These are phyloP conservation scores for Agrochola litura DNA, from an alignment of 2,888 invertebrate species.

Conservation along the genomic window DNA sequence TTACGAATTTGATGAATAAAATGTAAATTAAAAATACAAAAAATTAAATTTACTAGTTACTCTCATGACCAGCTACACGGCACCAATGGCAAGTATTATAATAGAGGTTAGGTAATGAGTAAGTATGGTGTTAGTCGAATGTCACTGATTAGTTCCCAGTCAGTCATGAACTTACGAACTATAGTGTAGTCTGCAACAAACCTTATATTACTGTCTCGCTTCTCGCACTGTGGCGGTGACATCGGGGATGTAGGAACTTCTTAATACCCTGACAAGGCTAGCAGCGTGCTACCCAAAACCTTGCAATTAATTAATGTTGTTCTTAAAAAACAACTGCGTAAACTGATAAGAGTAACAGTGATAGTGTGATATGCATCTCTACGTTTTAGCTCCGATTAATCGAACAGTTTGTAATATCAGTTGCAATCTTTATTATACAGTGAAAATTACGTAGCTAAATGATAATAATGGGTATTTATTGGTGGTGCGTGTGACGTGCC, in stretches of 20 bases:
- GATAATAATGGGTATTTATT: constrained; percentile 64
- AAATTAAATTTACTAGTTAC: neutral
- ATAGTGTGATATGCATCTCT: constrained; percentile 17
- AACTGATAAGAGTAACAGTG: constrained; percentile 19
- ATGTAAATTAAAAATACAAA: neutral
- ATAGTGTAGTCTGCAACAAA: constrained; percentile 6
- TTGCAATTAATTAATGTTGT: constrained; percentile 18
- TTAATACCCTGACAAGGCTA: constrained; percentile 22
- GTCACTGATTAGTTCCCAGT: constrained; percentile 16
- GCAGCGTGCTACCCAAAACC: neutral
- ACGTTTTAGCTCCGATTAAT: constrained; percentile 18
- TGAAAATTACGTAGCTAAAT: constrained; percentile 57
- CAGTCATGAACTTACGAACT: constrained; percentile 18
- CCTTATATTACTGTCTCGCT: neutral
- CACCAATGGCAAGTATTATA: neutral
- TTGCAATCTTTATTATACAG: constrained; percentile 55
- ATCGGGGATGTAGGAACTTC: neutral
- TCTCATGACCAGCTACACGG: neutral
- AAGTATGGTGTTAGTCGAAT: constrained; percentile 7
- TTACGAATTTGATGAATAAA: neutral
- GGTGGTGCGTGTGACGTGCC: constrained; percentile 72
- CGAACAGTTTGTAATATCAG: constrained; percentile 44
- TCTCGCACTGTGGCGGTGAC: constrained; percentile 2
- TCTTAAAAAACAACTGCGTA: neutral
- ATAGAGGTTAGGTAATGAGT: neutral